phyloP scores from a whole-genome alignment of 2,888 invertebrate genomes.

The Horisme vitalbata region DNA sequence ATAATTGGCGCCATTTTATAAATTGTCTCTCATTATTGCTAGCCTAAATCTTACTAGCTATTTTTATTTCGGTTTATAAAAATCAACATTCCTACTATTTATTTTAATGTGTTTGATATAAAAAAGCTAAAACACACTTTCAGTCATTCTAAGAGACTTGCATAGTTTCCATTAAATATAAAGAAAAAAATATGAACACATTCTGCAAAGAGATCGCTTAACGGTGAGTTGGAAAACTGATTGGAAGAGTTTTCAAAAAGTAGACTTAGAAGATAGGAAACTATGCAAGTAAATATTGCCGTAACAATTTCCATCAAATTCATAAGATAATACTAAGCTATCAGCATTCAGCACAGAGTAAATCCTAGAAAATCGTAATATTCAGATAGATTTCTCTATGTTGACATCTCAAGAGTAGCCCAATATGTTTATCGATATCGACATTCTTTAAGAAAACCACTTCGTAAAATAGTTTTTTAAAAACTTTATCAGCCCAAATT shows the following conservation, averaged over 20 bases:
- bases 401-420: constrained; percentile 11
- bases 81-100: constrained; percentile 31
- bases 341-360: constrained; percentile 15
- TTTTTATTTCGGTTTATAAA: constrained; percentile 29
- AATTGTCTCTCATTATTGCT: constrained; percentile 28
- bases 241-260: constrained; percentile 22
- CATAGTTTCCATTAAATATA: constrained; percentile 33
- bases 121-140: constrained; percentile 65
- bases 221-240: constrained; percentile 33
- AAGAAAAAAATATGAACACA: constrained; percentile 50
- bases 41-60: constrained; percentile 34
- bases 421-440: constrained; percentile 18
- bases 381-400: constrained; percentile 30
- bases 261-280: constrained; percentile 20
- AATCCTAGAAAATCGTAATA: constrained; percentile 23
- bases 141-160: constrained; percentile 62
- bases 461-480: background rate
- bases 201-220: constrained; percentile 46
- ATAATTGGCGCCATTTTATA: constrained; percentile 29
- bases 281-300: constrained; percentile 36
- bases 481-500: too few species aligned
- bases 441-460: constrained; percentile 2
- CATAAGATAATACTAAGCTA: constrained; percentile 26
- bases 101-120: constrained; percentile 34
- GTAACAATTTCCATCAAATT: constrained; percentile 19